Evolutionary conservation across 2,113 vertebrate genomes (phyloP), one percentile per base, ranked within the genome.

Genomic region (Urocolius indicus): DNA sequence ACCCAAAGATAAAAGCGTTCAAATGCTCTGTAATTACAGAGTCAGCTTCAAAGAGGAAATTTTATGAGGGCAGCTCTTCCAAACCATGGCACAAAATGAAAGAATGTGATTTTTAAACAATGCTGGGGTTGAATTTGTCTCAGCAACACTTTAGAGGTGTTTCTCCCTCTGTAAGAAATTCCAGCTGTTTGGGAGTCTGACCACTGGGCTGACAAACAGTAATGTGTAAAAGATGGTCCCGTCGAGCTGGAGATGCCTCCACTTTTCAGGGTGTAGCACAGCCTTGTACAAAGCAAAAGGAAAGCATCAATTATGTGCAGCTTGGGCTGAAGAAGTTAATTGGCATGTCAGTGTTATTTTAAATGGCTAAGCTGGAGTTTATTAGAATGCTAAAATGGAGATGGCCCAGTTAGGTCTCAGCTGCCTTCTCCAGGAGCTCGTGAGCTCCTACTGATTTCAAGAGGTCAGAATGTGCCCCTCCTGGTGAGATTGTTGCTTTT

Each of bases 11-110:
- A 73, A 90, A 94, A 90, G 93, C 5, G 17, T 52, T 80, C 10
- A 23, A 55, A 52, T 62, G 1, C 75, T 61, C 96, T 90, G 51
- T 86, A 94, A 95, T 95, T 95, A 86, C 13, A 74, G 67, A 74
- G 67, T 23, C 72, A 74, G 73, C 82, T 80, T 96, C 91, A 74
- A 87, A 91, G 94, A 29, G 76, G 92, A 55, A 5, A 21, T 48
- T 69, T 76, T 54, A 43, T 41, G 92, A 81, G 49, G 91, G 51
- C 68, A 87, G 75, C 89, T 92, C 91, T 90, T 51, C n/a, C n/a
- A 77, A 29, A 66, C 78, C 5, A 0, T 79, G 94, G 88, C 93
- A 88, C 71, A 49, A 43, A 93, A 90, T 76, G 75, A 90, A 96
- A 92, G 73, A 83, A 93, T 27, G 30, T 6, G 55, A 81, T 81